phyloP scores from a whole-genome alignment of 2,113 vertebrate species.

The Garra rufa region DNA sequence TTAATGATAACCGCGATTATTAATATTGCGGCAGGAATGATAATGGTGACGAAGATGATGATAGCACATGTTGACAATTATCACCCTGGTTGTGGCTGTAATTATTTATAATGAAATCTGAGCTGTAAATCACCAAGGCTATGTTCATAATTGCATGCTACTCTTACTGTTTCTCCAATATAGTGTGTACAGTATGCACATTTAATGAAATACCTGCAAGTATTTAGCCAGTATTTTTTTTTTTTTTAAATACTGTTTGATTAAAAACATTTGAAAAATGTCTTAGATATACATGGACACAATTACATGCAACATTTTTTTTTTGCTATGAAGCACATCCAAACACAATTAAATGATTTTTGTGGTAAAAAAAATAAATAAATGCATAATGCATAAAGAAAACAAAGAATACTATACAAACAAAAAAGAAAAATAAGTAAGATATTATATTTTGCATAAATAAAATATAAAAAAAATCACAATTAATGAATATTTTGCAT shows the following conservation, averaged over 20 bases:
- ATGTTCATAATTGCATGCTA: background rate
- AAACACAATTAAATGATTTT: background rate
- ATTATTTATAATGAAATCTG: constrained; percentile 55
- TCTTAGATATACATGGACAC: background rate
- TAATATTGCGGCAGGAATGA: constrained; percentile 46
- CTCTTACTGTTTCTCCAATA: background rate
- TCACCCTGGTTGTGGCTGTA: constrained; percentile 47
- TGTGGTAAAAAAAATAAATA: no score
- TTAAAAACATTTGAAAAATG: background rate
- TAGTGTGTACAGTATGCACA: background rate
- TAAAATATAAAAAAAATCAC: no score
- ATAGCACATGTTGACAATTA: constrained; percentile 61
- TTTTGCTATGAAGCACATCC: no score
- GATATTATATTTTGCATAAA: no score
- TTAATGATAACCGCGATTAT: constrained; percentile 62
- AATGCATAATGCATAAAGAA: no score
- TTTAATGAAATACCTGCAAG: background rate
- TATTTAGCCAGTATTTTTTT: background rate
- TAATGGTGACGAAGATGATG: constrained; percentile 33
- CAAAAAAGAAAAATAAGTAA: no score
- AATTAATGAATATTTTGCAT: no score
- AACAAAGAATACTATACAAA: no score
- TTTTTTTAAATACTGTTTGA: background rate
- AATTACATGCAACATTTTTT: no score
- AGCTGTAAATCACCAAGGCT: constrained; percentile 4